phyloP scores from a whole-genome alignment of 2,888 invertebrate genomes.

The Plebejus melissa region DNA sequence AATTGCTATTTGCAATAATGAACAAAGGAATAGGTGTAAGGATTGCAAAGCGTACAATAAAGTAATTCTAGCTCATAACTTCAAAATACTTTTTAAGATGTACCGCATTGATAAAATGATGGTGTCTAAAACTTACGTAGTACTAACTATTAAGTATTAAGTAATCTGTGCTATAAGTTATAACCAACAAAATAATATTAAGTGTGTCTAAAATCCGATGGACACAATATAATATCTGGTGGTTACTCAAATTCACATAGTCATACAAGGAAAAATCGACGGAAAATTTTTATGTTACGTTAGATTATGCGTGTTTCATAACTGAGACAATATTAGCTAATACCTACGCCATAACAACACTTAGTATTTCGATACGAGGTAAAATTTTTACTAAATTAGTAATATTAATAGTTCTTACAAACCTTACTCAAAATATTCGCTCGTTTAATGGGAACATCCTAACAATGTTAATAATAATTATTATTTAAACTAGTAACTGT shows the following conservation, averaged over 20 bases:
- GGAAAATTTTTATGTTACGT: neutral
- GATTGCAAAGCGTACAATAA: neutral
- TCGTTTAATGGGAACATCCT: too few relatives aligned
- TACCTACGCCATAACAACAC: neutral
- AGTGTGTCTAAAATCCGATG: neutral
- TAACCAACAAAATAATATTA: neutral
- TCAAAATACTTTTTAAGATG: neutral
- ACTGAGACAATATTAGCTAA: neutral
- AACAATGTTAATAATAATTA: too few relatives aligned
- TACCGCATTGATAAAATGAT: neutral
- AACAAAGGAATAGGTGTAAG: conserved; percentile 10
- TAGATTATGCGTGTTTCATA: neutral
- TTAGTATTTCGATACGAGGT: conserved; percentile 1
- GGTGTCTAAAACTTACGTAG: neutral
- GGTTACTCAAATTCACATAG: neutral
- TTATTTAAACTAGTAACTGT: too few relatives aligned
- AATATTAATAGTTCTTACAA: too few relatives aligned
- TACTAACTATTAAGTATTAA: too few relatives aligned
- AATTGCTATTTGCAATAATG: neutral
- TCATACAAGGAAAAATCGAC: conserved; percentile 4
- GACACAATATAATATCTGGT: neutral
- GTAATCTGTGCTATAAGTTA: too few relatives aligned
- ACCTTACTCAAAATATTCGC: too few relatives aligned
- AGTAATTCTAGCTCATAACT: neutral
- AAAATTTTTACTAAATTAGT: conserved; percentile 4